phyloP scores from a whole-genome alignment of 2,888 invertebrate species.

The Lasioglossum vierecki region DNA sequence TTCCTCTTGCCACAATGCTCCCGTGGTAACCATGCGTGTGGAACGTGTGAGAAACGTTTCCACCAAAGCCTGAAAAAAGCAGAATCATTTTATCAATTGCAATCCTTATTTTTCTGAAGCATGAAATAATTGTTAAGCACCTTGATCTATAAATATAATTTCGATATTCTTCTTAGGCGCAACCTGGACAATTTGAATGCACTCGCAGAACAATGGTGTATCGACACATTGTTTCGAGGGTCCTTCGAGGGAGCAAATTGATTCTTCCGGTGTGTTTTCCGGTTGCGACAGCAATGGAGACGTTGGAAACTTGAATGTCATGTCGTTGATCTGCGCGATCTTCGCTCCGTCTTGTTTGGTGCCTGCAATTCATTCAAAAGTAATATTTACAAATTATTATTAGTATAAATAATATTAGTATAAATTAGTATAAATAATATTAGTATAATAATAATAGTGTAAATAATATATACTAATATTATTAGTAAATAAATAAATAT shows the following conservation, averaged over 20 bases:
- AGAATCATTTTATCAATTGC: not conserved
- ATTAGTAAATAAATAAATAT: no score
- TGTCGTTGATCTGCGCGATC: constrained; percentile 86
- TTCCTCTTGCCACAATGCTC: constrained; percentile 67
- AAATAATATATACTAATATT: no score
- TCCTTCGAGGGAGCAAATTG: constrained; percentile 74
- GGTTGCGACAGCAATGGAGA: constrained; percentile 86
- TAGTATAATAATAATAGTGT: no score
- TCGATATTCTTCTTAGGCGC: constrained; percentile 85
- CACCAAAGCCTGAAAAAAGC: constrained; percentile 84
- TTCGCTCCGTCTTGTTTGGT: constrained; percentile 40
- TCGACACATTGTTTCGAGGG: constrained; percentile 76
- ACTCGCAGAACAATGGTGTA: constrained; percentile 84
- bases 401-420: no score
- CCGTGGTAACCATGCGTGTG: constrained; percentile 86
- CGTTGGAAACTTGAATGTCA: constrained; percentile 86
- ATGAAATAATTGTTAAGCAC: constrained; percentile 74
- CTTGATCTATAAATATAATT: constrained; percentile 87
- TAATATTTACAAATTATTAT: not conserved
- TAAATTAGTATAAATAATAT: no score
- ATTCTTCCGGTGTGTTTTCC: constrained; percentile 77
- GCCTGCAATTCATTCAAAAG: constrained; percentile 55
- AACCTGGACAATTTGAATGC: constrained; percentile 86
- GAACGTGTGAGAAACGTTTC: constrained; percentile 86
- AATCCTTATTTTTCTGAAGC: not conserved